phyloP scores from a whole-genome alignment of 2,113 vertebrate species.

The Speoplatyrhinus poulsoni region DNA sequence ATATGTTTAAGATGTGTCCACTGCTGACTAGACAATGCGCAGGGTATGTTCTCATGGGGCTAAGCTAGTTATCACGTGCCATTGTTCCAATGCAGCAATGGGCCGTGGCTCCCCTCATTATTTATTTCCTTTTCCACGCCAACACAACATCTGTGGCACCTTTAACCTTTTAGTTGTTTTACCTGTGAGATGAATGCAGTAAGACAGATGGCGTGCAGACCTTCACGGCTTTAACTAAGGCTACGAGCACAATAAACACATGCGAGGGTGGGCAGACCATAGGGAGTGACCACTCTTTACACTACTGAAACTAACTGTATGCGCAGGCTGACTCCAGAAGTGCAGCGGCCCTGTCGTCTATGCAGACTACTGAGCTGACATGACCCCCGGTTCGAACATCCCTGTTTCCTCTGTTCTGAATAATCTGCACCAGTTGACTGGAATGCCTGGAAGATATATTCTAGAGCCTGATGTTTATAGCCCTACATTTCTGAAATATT shows the following conservation, averaged over 20 bases:
- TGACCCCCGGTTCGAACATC: constrained; percentile 40
- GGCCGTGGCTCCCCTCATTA: constrained; percentile 39
- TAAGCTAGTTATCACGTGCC: constrained; percentile 34
- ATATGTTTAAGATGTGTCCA: constrained; percentile 9
- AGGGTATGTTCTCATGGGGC: constrained; percentile 13
- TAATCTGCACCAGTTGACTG: constrained; percentile 35
- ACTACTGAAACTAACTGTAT: constrained; percentile 71
- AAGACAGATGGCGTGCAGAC: constrained; percentile 36
- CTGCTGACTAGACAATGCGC: constrained; percentile 5
- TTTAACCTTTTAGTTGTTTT: constrained; percentile 48
- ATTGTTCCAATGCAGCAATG: constrained; percentile 39
- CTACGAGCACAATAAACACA: constrained; percentile 20
- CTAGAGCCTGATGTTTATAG: constrained; percentile 61
- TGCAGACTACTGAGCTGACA: constrained; percentile 74
- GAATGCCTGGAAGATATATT: constrained; percentile 57
- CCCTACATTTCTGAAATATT: constrained; percentile 67
- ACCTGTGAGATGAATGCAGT: constrained; percentile 69
- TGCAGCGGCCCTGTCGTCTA: constrained; percentile 17
- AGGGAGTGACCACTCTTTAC: constrained; percentile 47
- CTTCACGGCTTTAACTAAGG: constrained; percentile 48
- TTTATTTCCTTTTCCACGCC: constrained; percentile 72
- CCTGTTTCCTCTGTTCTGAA: constrained; percentile 27
- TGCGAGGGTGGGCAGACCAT: not conserved
- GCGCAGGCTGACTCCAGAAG: constrained; percentile 39
- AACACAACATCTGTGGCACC: constrained; percentile 42